These are phyloP conservation scores for Aleiodes testaceus DNA, from an alignment of 2,888 invertebrate species.

Conservation along the genomic window DNA sequence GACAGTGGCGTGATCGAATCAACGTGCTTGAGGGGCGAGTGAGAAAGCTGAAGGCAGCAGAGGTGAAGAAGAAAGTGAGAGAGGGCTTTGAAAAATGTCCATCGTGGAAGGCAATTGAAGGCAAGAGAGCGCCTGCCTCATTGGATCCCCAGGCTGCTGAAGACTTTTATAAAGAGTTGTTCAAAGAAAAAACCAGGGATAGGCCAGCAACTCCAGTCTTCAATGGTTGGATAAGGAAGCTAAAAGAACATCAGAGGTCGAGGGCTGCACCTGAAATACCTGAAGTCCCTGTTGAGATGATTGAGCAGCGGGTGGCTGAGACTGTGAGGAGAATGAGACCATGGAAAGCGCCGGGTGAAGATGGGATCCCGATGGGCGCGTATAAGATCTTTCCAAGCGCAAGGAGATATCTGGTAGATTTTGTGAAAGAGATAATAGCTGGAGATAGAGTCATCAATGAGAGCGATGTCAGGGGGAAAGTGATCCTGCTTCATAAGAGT, in stretches of 20 bases:
- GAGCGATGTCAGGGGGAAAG: constrained; percentile 51
- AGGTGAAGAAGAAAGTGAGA: too few relatives aligned
- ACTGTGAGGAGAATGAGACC: constrained; percentile 38
- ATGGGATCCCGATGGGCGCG: constrained; percentile 42
- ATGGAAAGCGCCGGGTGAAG: constrained; percentile 49
- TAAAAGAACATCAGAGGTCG: too few relatives aligned
- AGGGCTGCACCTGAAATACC: too few relatives aligned
- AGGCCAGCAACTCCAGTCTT: too few relatives aligned
- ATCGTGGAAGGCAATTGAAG: too few relatives aligned
- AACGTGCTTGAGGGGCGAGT: neutral
- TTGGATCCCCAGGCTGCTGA: too few relatives aligned
- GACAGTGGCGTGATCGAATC: neutral
- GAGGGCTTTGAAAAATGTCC: too few relatives aligned
- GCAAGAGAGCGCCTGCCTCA: too few relatives aligned
- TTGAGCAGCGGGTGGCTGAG: too few relatives aligned
- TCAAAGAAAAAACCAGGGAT: too few relatives aligned
- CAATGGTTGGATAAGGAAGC: too few relatives aligned
- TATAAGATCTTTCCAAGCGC: constrained; percentile 44
- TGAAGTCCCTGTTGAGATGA: neutral
- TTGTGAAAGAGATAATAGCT: neutral
- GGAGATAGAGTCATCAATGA: constrained; percentile 20
- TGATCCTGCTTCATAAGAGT: constrained; percentile 52
- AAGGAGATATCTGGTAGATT: constrained; percentile 23
- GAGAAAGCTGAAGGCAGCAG: neutral
- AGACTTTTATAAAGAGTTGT: too few relatives aligned